Base-by-base conservation (phyloP, 2,888 invertebrate species). In the Plebejus anna region DNA sequence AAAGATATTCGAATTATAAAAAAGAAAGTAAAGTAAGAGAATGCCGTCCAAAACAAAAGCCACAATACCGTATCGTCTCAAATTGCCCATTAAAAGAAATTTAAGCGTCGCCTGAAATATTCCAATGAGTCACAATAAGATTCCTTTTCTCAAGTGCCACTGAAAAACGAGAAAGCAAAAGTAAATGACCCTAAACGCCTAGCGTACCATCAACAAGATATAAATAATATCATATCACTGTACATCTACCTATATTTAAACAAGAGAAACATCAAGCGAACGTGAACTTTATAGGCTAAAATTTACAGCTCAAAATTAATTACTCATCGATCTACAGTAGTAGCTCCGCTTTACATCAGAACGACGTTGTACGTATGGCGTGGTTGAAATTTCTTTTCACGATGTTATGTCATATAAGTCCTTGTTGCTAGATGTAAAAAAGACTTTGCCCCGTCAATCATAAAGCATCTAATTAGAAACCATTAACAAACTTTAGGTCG, bases 151-250 rank as follows among this genome's bases (percentile, higher is more conserved):
- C 79, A 82, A 77, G 78, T 82, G 82, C 81, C 80, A 82, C 82
- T 86, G 85, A 86, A 88, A 88, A 88, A 84, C 84, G 82, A 85
- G 82, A 82, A 82, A 82, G 81, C 84, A 80, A 87, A 87, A 89
- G 87, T 87, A 90, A 90, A 90, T 89, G 88, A 89, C 89, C 89
- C 89, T 88, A 88, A 89, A 89, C 87, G 86, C 85, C 86, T 87
- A 87, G 86, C 86, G 81, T 84, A 84, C 83, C 86, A 87, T 87
- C 87, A 84, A 87, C 82, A 84, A 86, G 89, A 87, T 89, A 90
- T 89, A 89, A 90, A 90, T 91, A 89, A 89, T 89, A 88, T 86
- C 85, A 85, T 83, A 85, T 86, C 85, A 83, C 84, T 81, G 85
- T 83, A 81, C 79, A 82, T 82, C 81, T 82, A 81, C 81, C 80